These are phyloP conservation scores for Temnothorax longispinosus DNA, from an alignment of 1,140 invertebrate genomes.

Conservation along the genomic window DNA sequence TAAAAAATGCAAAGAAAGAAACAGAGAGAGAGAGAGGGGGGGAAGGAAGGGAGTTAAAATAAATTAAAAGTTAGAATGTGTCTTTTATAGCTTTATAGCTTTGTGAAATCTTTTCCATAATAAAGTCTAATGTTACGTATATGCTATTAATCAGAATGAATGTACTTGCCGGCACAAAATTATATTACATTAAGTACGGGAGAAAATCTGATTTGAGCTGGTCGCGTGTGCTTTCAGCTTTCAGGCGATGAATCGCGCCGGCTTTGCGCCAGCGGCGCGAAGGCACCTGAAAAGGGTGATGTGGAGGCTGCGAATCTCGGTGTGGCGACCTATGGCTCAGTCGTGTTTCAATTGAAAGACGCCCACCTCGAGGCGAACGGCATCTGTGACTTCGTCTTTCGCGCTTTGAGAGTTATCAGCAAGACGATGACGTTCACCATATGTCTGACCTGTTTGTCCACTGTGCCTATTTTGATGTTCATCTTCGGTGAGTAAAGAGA, in stretches of 20 bases:
- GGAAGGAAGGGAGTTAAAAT: not conserved
- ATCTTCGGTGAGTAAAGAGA: constrained; percentile 89
- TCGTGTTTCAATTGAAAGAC: constrained; percentile 93
- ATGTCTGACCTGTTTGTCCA: constrained; percentile 88
- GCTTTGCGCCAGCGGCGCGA: constrained; percentile 88
- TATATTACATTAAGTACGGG: constrained; percentile 6
- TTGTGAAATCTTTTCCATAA: not conserved
- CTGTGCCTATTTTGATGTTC: constrained; percentile 90
- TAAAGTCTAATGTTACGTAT: constrained; percentile 5
- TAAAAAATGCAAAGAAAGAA: not conserved
- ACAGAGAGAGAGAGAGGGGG: not conserved
- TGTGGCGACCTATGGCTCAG: constrained; percentile 91
- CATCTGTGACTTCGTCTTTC: constrained; percentile 91
- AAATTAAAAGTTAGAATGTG: not conserved
- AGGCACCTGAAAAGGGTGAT: constrained; percentile 81
- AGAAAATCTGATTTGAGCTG: constrained; percentile 52
- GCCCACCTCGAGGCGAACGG: constrained; percentile 92
- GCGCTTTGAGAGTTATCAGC: constrained; percentile 91
- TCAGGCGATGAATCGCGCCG: constrained; percentile 91
- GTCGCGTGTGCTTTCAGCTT: constrained; percentile 85
- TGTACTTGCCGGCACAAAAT: constrained; percentile 13
- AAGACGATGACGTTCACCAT: constrained; percentile 91
- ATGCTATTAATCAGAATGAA: constrained; percentile 35
- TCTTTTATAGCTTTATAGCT: not conserved
- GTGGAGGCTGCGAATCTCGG: constrained; percentile 84